Conservation (phyloP, 2,797 vertebrate species). For the Taenioides sp. region DNA sequence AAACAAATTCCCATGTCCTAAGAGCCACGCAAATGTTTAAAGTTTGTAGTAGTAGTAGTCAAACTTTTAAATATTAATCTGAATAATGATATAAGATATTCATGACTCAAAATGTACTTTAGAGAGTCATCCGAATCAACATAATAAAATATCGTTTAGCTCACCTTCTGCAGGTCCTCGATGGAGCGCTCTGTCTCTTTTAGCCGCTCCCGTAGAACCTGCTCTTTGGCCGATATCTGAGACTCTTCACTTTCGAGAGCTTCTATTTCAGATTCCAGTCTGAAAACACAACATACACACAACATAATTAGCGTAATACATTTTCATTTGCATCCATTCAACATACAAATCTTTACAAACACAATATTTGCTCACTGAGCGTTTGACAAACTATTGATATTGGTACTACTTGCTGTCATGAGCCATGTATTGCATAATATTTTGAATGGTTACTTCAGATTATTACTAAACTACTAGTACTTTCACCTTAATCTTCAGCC, state of each 20-base stretch:
- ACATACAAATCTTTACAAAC: not conserved
- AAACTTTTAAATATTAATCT: not conserved
- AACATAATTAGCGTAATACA: not conserved
- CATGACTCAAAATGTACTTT: not conserved
- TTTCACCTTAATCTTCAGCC: not conserved
- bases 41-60: not conserved
- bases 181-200: slow-evolving; percentile 92
- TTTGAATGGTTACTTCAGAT: too few species aligned
- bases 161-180: slow-evolving; percentile 90
- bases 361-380: not conserved
- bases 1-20: not conserved
- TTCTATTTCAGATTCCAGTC: slow-evolving; percentile 91
- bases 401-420: too few species aligned
- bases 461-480: not conserved
- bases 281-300: slow-evolving; percentile 65
- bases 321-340: not conserved
- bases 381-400: not conserved
- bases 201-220: slow-evolving; percentile 90
- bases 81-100: not conserved
- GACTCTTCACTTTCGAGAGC: slow-evolving; percentile 92
- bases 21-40: not conserved
- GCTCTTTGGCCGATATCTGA: slow-evolving; percentile 96
- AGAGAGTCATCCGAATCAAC: too few species aligned
- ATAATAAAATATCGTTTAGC: too few species aligned
- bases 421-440: too few species aligned